Evolutionary conservation across 2,888 invertebrate genomes (phyloP).

Genomic region (Spialia ferax): DNA sequence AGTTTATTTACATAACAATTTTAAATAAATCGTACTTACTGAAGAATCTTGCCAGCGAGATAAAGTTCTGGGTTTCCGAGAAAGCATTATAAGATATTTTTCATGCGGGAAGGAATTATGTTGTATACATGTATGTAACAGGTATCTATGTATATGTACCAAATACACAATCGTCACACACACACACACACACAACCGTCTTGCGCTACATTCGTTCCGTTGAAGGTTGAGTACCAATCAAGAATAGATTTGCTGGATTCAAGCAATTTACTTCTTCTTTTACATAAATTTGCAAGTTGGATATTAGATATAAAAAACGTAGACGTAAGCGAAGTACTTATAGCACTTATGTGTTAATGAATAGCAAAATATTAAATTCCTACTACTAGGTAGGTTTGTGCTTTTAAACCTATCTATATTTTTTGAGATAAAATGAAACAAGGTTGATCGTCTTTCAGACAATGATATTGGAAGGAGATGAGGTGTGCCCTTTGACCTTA

Average conservation of each 20-base stretch:
- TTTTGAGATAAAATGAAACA: too few species aligned
- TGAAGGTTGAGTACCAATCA: constrained; percentile 52
- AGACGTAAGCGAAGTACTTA: too few species aligned
- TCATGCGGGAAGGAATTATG: too few species aligned
- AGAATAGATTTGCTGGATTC: constrained; percentile 49
- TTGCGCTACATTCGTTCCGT: constrained; percentile 47
- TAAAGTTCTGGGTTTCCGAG: constrained; percentile 11
- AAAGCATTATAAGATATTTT: constrained; percentile 23
- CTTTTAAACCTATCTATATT: too few species aligned
- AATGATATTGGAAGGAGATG: too few species aligned
- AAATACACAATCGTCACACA: constrained; percentile 27
- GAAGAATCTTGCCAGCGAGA: constrained; percentile 11
- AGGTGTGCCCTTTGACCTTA: too few species aligned
- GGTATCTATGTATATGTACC: neutral
- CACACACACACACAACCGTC: too few species aligned
- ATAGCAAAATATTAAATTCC: too few species aligned
- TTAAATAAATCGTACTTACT: constrained; percentile 4
- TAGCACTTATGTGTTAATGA: too few species aligned
- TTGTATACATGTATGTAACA: constrained; percentile 1
- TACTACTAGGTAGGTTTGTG: too few species aligned
- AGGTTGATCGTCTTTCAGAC: too few species aligned
- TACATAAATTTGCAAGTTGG: too few species aligned
- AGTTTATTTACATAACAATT: constrained; percentile 6
- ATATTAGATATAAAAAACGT: neutral
- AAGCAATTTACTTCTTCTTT: constrained; percentile 35